A percentile compares a stretch with the other conserved stretches of the same genome.
Evolutionary conservation across 2,797 vertebrate genomes (phyloP).

Genomic region (Holocentrus rufus): DNA sequence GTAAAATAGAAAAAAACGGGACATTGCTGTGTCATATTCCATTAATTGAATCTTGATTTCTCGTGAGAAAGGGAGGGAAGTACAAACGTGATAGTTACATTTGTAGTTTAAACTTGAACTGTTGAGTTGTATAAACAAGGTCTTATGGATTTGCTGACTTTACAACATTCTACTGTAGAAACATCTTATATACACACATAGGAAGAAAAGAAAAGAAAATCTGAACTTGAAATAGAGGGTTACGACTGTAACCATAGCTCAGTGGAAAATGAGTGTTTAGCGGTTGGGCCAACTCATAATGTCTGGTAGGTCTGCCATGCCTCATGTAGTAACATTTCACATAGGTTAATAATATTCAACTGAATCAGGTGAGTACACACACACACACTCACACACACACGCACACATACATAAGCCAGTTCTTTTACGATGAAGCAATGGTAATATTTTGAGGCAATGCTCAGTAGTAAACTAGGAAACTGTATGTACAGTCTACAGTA

Average conservation of each 20-base stretch:
- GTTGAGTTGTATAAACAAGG: constrained; percentile 64
- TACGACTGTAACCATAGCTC: constrained; percentile 54
- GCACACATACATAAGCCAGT: constrained; percentile 52
- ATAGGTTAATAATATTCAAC: constrained; percentile 47
- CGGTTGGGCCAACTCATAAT: constrained; percentile 34
- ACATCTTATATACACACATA: constrained; percentile 71
- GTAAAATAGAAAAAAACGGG: constrained; percentile 59
- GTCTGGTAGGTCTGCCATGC: constrained; percentile 46
- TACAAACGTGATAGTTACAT: constrained; percentile 66
- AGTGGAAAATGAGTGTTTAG: constrained; percentile 33
- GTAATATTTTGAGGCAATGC: constrained; percentile 58
- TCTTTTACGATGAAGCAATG: constrained; percentile 57
- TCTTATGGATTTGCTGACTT: constrained; percentile 64
- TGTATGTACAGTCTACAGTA: constrained; percentile 56
- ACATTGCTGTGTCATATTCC: constrained; percentile 64
- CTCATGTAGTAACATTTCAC: constrained; percentile 41
- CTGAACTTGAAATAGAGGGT: constrained; percentile 37
- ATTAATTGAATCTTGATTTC: constrained; percentile 62
- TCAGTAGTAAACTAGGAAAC: constrained; percentile 55
- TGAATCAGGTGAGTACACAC: constrained; percentile 27
- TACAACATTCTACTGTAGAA: constrained; percentile 74
- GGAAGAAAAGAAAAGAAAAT: constrained; percentile 20
- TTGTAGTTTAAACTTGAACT: constrained; percentile 50
- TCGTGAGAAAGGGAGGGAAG: constrained; percentile 48
- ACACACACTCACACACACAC: constrained; percentile 26